Evolutionary conservation across 1,140 invertebrate species (phyloP), one percentile per base, ranked within the genome.

Genomic region (Branchinecta lynchi): DNA sequence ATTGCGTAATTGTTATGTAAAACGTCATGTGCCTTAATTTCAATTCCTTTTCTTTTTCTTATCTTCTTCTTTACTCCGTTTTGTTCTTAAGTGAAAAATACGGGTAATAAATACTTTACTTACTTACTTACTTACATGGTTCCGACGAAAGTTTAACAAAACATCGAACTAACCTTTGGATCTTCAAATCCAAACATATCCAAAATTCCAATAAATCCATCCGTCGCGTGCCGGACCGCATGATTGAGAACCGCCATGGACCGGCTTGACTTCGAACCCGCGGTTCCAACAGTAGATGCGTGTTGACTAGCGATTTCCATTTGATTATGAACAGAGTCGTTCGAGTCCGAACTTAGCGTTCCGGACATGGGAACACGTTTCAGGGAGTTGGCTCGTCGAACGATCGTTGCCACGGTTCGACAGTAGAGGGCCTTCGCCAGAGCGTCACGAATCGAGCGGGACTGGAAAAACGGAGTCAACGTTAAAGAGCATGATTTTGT

Each of bases 171-270:
- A 32, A 83, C 82, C 76, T 89, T 88, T 32, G 89, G 88, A 78
- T 93, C 90, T 81, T 96, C 92, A 78, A 94, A 96, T 0, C 92
- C 92, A 79, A 95, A 96, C 92, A 96, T 95, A 76, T 95, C 92
- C 66, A 96, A 80, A 74, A 95, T 94, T 12, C 92, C 92, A 73
- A 96, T 94, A 77, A 94, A 95, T 6, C 92, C 92, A 77, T 95
- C 91, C 0, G 91, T 94, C n/a, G 91, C 91, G 80, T 93, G 91
- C 69, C 90, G 80, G 32, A 95, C 90, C 0, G 90, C 90, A 76
- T 93, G 92, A 78, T 94, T 94, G 10, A 95, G 79, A 0, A 89
- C 91, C 0, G 89, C 87, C 90, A 94, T 93, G 3, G 82, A 83
- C 72, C 83, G 83, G 66, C 79, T 82, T 44, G 89, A 92, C 77